These are phyloP conservation scores for Paedocypris micromegethes DNA, from an alignment of 2,797 vertebrate species.

Conservation along the genomic window DNA sequence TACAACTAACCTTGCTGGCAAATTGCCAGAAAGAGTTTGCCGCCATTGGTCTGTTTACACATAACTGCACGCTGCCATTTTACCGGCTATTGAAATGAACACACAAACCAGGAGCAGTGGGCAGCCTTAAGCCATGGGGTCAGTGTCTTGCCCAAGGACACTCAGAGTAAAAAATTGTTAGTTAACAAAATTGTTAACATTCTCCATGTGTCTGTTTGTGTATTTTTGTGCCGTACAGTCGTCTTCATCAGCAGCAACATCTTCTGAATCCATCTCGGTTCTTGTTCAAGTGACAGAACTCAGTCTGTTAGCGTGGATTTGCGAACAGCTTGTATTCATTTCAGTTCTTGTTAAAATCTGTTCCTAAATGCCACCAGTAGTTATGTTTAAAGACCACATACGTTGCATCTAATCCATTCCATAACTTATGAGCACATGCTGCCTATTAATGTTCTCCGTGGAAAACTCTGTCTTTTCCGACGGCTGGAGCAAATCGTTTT, in stretches of 20 bases:
- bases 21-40: no score
- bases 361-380: constrained; percentile 62
- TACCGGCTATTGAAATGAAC: no score
- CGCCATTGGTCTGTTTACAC: no score
- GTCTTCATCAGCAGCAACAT: constrained; percentile 9
- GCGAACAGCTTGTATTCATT: constrained; percentile 64
- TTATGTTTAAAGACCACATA: constrained; percentile 67
- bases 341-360: constrained; percentile 57
- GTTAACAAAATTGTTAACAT: no score
- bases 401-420: constrained; percentile 70
- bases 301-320: constrained; percentile 57
- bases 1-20: no score
- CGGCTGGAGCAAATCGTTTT: constrained; percentile 75
- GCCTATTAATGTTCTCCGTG: constrained; percentile 71
- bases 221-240: background rate
- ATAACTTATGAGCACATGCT: constrained; percentile 72
- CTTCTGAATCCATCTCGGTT: constrained; percentile 12
- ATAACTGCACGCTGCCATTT: no score
- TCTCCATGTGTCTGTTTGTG: no score
- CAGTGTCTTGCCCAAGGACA: no score
- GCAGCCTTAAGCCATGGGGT: no score
- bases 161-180: no score
- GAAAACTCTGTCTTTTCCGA: constrained; percentile 67
- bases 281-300: constrained; percentile 36
- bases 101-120: no score